phyloP scores from a whole-genome alignment of 1,140 invertebrate species.

The Hycleus phaleratus region DNA sequence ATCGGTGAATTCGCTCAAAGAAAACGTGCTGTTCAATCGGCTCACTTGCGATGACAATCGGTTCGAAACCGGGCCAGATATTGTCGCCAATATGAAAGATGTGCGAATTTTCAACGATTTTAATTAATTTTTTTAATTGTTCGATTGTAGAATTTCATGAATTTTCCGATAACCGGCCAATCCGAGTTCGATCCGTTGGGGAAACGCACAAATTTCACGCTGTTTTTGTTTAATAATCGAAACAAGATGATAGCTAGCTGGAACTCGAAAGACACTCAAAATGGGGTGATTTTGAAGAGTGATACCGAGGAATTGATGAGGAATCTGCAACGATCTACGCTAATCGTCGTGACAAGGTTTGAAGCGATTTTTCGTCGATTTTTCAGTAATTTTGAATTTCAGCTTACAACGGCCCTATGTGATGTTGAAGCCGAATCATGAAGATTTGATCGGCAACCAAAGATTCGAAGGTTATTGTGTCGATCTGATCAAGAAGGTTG shows the following conservation, averaged over 20 bases:
- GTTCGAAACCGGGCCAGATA: background rate
- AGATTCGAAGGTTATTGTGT: constrained; percentile 74
- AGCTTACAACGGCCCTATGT: constrained; percentile 66
- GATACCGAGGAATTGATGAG: constrained; percentile 10
- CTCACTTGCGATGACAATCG: background rate
- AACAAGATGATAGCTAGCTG: constrained; percentile 21
- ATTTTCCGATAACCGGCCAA: too few species aligned
- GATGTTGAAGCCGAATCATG: constrained; percentile 47
- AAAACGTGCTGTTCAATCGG: background rate
- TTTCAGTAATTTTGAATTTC: background rate
- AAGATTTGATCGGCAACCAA: constrained; percentile 47
- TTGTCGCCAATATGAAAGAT: background rate
- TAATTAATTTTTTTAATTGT: background rate
- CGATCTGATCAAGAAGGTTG: constrained; percentile 70
- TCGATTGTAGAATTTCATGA: background rate
- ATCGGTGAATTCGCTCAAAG: background rate
- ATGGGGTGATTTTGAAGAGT: constrained; percentile 31
- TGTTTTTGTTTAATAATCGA: background rate
- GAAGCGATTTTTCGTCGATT: too few species aligned
- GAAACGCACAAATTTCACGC: too few species aligned
- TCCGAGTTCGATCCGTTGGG: too few species aligned
- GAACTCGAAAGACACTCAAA: constrained; percentile 42
- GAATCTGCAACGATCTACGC: background rate
- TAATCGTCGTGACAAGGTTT: constrained; percentile 36
- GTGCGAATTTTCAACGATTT: background rate